Percentiles rank a stretch among this genome's conserved stretches.
phyloP scores from a whole-genome alignment of 1,140 invertebrate genomes.

The Drosophila quadrilineata region DNA sequence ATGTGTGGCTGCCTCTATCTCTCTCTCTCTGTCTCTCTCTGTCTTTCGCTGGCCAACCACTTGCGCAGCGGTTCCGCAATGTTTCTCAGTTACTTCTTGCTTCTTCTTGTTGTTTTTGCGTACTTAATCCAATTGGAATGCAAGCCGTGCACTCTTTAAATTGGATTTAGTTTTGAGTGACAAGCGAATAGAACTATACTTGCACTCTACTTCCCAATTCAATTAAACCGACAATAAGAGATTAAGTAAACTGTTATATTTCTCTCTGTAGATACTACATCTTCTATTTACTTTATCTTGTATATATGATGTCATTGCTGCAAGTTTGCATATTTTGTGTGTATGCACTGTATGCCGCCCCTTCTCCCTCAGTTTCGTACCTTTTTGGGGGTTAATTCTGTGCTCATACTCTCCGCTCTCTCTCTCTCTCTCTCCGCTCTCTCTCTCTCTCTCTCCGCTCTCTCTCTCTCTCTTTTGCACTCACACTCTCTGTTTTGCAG shows the following conservation, averaged over 20 bases:
- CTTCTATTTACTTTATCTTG: no score
- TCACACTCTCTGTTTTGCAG: constrained; percentile 11
- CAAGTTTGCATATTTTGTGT: constrained; percentile 60
- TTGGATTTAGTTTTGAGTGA: not conserved
- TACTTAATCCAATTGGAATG: constrained; percentile 74
- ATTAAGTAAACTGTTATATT: not conserved
- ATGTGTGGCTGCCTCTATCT: not conserved
- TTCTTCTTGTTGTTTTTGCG: constrained; percentile 28
- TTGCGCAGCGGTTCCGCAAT: constrained; percentile 45
- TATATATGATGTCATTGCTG: constrained; percentile 27
- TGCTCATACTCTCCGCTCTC: constrained; percentile 12
- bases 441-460: not conserved
- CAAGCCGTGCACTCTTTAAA: constrained; percentile 50
- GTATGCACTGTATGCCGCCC: constrained; percentile 61
- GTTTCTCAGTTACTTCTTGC: no score
- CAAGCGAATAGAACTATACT: no score
- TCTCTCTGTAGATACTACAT: not conserved
- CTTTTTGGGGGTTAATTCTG: constrained; percentile 56
- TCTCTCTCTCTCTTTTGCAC: not conserved
- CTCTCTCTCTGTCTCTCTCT: constrained; percentile 11
- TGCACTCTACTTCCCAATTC: no score
- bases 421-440: not conserved
- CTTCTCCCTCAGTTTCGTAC: constrained; percentile 1
- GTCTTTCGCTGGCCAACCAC: no score
- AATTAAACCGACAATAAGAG: not conserved